Conservation (phyloP, 2,888 invertebrate genomes). For the Agonum fuliginosum region DNA sequence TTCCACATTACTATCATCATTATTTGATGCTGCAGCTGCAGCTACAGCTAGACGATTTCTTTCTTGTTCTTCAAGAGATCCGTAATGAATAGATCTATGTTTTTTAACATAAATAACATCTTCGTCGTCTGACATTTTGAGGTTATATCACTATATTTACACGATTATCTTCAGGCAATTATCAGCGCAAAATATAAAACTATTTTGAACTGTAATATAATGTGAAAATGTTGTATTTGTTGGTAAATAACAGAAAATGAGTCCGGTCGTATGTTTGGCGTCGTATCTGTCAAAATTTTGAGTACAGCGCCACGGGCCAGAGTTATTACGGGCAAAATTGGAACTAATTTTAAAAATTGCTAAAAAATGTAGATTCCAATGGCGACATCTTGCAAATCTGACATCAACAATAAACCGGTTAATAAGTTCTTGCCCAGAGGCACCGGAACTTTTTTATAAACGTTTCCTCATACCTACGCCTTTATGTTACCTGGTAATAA, state of each 20-base stretch:
- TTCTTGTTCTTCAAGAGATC: slow-evolving; percentile 91
- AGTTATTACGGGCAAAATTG: slow-evolving; percentile 14
- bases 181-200: neutral
- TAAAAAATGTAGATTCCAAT: slow-evolving; percentile 42
- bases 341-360: slow-evolving; percentile 19
- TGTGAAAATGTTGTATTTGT: neutral
- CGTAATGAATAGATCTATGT: slow-evolving; percentile 88
- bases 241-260: neutral
- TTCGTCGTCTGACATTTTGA: slow-evolving; percentile 88
- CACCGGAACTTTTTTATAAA: slow-evolving; percentile 59
- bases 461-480: slow-evolving; percentile 52
- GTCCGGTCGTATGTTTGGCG: neutral
- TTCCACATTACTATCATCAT: slow-evolving; percentile 76
- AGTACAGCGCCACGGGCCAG: neutral
- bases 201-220: neutral
- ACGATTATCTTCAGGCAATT: neutral
- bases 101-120: slow-evolving; percentile 85
- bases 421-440: slow-evolving; percentile 59
- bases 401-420: slow-evolving; percentile 57
- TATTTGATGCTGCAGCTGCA: slow-evolving; percentile 77
- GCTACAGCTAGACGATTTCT: slow-evolving; percentile 80
- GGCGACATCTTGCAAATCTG: slow-evolving; percentile 55
- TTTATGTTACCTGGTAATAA: slow-evolving; percentile 54
- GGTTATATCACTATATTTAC: slow-evolving; percentile 17
- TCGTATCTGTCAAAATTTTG: slow-evolving; percentile 46